These are phyloP conservation scores for Morpho helenor DNA, from an alignment of 2,888 invertebrate species.

Conservation along the genomic window DNA sequence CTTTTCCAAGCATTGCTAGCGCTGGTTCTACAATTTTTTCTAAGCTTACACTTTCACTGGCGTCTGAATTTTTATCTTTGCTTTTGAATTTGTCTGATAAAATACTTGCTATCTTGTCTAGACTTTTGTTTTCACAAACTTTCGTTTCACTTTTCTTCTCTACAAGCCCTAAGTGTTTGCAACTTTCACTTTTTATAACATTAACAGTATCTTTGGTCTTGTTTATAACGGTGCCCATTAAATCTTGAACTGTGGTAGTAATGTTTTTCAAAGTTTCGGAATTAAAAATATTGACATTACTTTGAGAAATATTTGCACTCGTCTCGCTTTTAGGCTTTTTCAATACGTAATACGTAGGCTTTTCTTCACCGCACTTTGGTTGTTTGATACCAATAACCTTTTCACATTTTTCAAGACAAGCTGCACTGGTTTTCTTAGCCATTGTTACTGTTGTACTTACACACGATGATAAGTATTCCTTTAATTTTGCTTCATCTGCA, in stretches of 20 bases:
- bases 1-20: conserved; percentile 5
- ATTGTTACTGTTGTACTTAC: conserved; percentile 17
- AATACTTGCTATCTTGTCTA: conserved; percentile 5
- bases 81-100: conserved; percentile 16
- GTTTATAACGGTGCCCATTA: conserved; percentile 40
- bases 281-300: not conserved
- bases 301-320: conserved; percentile 12
- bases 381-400: conserved; percentile 26
- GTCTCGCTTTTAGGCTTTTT: conserved; percentile 24
- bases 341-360: conserved; percentile 27
- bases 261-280: conserved; percentile 4
- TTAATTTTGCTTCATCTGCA: conserved; percentile 15
- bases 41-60: conserved; percentile 6
- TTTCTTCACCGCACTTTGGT: conserved; percentile 26
- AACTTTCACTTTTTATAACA: conserved; percentile 38
- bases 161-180: conserved; percentile 26
- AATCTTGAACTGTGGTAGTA: conserved; percentile 35
- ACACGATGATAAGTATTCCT: conserved; percentile 19
- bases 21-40: conserved; percentile 17
- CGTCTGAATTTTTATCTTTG: conserved; percentile 10
- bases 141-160: conserved; percentile 26
- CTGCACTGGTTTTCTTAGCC: conserved; percentile 19
- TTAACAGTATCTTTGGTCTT: conserved; percentile 44
- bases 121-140: conserved; percentile 8
- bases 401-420: conserved; percentile 24